These are phyloP conservation scores for Drosophila virilis DNA, from an alignment of 1,140 invertebrate species.

Conservation along the genomic window DNA sequence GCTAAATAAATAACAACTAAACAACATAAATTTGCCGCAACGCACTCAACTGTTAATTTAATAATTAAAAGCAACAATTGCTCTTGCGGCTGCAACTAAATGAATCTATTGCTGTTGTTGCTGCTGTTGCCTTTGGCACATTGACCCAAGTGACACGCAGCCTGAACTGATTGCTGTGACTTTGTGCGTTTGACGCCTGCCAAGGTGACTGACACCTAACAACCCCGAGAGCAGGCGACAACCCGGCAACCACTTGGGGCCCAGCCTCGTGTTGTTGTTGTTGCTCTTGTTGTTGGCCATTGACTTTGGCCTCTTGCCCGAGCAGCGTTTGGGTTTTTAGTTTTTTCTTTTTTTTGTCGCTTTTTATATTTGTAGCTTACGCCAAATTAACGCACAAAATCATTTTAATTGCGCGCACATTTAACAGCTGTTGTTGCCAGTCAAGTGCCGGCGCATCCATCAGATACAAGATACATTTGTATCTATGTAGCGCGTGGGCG, in stretches of 20 bases:
- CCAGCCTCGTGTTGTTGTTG: constrained; percentile 25
- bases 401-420: constrained; percentile 67
- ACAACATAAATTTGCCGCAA: constrained; percentile 64
- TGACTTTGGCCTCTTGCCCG: constrained; percentile 37
- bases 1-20: constrained; percentile 1
- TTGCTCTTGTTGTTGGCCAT: constrained; percentile 36
- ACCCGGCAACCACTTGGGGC: constrained; percentile 26
- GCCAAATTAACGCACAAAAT: constrained; percentile 76
- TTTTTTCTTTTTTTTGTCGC: constrained; percentile 17
- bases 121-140: constrained; percentile 49
- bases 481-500: constrained; percentile 12
- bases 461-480: constrained; percentile 9
- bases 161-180: constrained; percentile 35
- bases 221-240: constrained; percentile 31
- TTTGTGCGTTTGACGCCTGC: constrained; percentile 31
- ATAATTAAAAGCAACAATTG: constrained; percentile 31
- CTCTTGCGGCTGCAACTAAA: constrained; percentile 4
- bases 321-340: constrained; percentile 24
- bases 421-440: constrained; percentile 15
- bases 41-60: constrained; percentile 43
- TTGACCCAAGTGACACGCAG: constrained; percentile 40
- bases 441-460: constrained; percentile 24
- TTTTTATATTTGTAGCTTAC: constrained; percentile 11
- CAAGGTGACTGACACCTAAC: constrained; percentile 69
- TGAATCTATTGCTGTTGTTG: constrained; percentile 20